phyloP scores from a whole-genome alignment of 2,113 vertebrate species.

The Macrotus californicus region DNA sequence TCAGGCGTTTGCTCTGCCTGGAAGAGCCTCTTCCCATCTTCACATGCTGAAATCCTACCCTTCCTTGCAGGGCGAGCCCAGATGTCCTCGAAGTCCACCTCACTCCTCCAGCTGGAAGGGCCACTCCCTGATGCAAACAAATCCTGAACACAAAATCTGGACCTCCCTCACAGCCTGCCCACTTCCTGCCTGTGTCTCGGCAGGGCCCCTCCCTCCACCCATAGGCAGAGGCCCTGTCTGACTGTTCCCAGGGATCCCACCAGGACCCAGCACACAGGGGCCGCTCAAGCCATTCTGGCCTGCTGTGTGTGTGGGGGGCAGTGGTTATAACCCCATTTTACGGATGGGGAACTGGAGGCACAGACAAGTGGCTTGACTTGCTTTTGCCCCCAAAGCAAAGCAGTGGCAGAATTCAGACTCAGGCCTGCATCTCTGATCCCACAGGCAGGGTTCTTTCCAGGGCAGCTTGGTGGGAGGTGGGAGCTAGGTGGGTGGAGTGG shows the following conservation, averaged over 20 bases:
- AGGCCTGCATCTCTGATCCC: background rate
- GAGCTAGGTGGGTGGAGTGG: background rate
- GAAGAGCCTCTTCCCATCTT: background rate
- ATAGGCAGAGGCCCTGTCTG: background rate
- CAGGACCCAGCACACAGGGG: background rate
- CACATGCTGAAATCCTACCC: background rate
- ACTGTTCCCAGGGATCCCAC: background rate
- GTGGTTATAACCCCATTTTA: background rate
- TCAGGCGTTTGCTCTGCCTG: accelerated
- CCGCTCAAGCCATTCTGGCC: background rate
- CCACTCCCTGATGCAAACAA: slow-evolving; percentile 48
- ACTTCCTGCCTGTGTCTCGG: slow-evolving; percentile 39
- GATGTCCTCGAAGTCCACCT: background rate
- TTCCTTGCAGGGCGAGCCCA: background rate
- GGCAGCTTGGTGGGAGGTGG: background rate
- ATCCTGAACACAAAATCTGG: background rate
- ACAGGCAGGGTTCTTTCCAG: background rate
- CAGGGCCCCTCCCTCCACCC: background rate
- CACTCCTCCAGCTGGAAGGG: slow-evolving; percentile 39
- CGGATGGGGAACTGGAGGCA: background rate
- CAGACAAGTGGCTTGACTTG: background rate
- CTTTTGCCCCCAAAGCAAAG: background rate
- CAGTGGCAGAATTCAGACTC: background rate
- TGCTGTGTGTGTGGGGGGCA: too few relatives aligned
- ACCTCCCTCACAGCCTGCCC: slow-evolving; percentile 42